Evolutionary conservation across 1,140 invertebrate species (phyloP), one percentile per base, ranked within the genome.

Genomic region (Diachasma alloeum): DNA sequence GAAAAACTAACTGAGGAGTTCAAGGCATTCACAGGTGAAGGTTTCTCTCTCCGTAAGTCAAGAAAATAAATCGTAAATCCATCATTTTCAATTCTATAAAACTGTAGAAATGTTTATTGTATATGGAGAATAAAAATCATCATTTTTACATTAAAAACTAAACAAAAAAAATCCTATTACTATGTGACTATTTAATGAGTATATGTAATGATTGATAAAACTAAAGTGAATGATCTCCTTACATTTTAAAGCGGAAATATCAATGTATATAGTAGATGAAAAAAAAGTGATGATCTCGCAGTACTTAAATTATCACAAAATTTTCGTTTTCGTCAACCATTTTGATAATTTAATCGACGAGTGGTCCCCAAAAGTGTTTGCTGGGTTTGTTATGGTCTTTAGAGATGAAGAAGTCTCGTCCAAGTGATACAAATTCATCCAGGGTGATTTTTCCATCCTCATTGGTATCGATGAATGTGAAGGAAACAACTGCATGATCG

Each of bases 291-390:
- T 37, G 69, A 42, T 42, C 4, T 13, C 39, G n/a, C n/a, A 4
- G 9, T 42, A 42, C 3, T 70, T 36, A 36, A 79, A 80, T 71
- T 83, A 81, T 83, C 81, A 81, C 80, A 83, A 80, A 72, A 76
- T 78, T 72, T 76, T 36, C 22, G 31, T 72, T 68, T 78, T 36
- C 22, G 37, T 42, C n/a, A 19, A 39, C 11, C 17, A 19, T 19
- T 39, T 56, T 9, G 11, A 13, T 19, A 17, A 11, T 76, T 85
- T 83, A 89, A 77, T 92, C 87, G 19, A 91, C 88, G 10, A 96
- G 86, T 9, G 95, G 95, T 44, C 95, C 95, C 94, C 95, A 96
- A 82, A 96, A 96, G 90, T 95, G 93, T 89, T 94, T 95, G 81
- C 94, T 95, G 46, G 95, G 93, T 80, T 90, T 92, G 2, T 87